Evolutionary conservation across 2,888 invertebrate genomes (phyloP).

Genomic region (Lydus trimaculatus): DNA sequence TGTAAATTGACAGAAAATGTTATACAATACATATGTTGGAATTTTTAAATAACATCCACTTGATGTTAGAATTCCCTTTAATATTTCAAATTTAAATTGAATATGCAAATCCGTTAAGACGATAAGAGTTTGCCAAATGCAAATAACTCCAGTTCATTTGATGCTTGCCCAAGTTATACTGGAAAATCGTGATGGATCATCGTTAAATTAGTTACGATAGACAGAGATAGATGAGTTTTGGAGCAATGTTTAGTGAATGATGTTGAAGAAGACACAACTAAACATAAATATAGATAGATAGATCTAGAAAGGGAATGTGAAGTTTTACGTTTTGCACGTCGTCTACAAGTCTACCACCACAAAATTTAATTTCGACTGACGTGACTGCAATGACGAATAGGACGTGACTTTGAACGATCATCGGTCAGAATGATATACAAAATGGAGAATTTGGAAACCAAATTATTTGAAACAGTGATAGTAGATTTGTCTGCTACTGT

Average conservation of each 20-base stretch:
- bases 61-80: conserved; percentile 12
- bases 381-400: conserved; percentile 49
- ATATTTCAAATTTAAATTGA: background rate
- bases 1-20: conserved; percentile 5
- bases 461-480: background rate
- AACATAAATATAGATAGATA: background rate
- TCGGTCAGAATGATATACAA: background rate
- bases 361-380: conserved; percentile 56
- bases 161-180: background rate
- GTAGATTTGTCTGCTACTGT: no score
- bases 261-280: background rate
- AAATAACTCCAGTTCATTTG: conserved; percentile 3
- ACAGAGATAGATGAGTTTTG: conserved; percentile 7
- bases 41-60: background rate
- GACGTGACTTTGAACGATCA: conserved; percentile 42
- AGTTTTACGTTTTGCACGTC: conserved; percentile 24
- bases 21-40: background rate
- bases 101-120: background rate
- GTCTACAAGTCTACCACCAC: conserved; percentile 38
- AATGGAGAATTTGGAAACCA: background rate
- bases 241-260: background rate
- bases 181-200: conserved; percentile 4
- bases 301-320: conserved; percentile 8
- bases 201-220: background rate
- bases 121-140: background rate